Evolutionary conservation across 2,888 invertebrate species (phyloP), one percentile per base, ranked within the genome.

Genomic region (Oligia fasciuncula): DNA sequence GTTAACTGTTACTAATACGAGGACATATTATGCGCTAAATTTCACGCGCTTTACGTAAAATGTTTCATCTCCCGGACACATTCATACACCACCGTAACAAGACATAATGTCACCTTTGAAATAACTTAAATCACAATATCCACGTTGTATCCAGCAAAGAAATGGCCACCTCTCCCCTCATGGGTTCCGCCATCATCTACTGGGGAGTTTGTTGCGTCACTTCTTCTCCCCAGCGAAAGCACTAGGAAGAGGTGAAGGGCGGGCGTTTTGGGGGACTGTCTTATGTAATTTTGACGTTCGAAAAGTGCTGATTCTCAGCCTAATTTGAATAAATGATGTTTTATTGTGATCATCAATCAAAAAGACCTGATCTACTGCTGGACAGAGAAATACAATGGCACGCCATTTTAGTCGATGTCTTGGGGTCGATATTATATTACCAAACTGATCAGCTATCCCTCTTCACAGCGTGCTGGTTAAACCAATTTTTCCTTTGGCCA

Each of bases 1-100:
- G 60, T 13, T 23, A 75, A 81, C 40, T 57, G 68, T 68, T 57
- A 76, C 76, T 57, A 43, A 81, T 81, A 49, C 49, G 54, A 75
- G 29, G 23, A 76, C 49, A 69, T n/a, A 13, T 60, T n/a, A 13
- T 60, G 60, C n/a, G 76, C 29, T 29, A 9, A 46, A 35, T 63
- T 76, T 63, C 74, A 29, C 74, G 43, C 19, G 62, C 17, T n/a
- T 57, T 29, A 49, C 17, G 35, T 49, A 40, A 69, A 80, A 60
- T 23, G n/a, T n/a, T 60, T 51, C 46, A 49, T 81, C 57, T 76
- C 19, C 29, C 4, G 40, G 17, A 11, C 17, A 57, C 57, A 11
- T n/a, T n/a, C 57, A n/a, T 19, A 11, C 35, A n/a, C 4, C 8
- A 19, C n/a, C 43, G 17, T 75, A n/a, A 29, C 66, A 72, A n/a